Evolutionary conservation across 2,797 vertebrate genomes (phyloP), one percentile per base, ranked within the genome.

Genomic region (Dryobates pubescens): DNA sequence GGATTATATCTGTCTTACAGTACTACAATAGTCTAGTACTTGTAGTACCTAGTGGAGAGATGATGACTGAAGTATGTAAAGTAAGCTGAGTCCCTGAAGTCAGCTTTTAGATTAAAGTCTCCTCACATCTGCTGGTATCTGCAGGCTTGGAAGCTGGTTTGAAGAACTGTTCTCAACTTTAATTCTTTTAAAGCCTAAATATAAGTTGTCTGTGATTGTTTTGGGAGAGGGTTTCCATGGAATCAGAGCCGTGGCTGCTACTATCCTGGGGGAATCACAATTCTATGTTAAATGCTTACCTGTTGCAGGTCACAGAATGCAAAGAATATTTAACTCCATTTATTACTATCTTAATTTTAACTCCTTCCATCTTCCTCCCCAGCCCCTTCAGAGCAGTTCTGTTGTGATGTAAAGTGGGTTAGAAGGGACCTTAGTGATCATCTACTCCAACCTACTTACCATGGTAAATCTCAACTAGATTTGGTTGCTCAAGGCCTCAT

Each of bases 331-430:
- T 26, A 38, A 62, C 7, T 30, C 26, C 14, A 9, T 27, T 22
- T 56, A n/a, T 32, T 47, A 19, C 22, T 13, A 10, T 51, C 54
- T 71, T 4, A 8, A 23, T 67, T 70, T 82, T 23, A 69, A 83
- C 36, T 58, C 63, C 47, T 68, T 82, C 13, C 32, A 8, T 58
- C 47, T 24, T 56, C 36, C 62, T 57, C 38, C 29, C n/a, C 2
- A 1, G 9, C 3, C 9, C 8, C 2, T 53, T 49, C 29, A 2
- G 41, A n/a, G 8, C 38, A 8, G 58, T 15, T 38, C 10, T n/a
- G 0, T 59, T 26, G 18, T 1, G 19, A 20, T 10, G 13, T n/a
- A 10, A n/a, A 32, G n/a, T 24, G 12, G 49, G 49, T 24, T 24
- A 13, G 49, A 24, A 51, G 22, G 23, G 49, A 51, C 23, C 22